Evolutionary conservation across 2,888 invertebrate genomes (phyloP).

Genomic region (Athripsodes cinereus): DNA sequence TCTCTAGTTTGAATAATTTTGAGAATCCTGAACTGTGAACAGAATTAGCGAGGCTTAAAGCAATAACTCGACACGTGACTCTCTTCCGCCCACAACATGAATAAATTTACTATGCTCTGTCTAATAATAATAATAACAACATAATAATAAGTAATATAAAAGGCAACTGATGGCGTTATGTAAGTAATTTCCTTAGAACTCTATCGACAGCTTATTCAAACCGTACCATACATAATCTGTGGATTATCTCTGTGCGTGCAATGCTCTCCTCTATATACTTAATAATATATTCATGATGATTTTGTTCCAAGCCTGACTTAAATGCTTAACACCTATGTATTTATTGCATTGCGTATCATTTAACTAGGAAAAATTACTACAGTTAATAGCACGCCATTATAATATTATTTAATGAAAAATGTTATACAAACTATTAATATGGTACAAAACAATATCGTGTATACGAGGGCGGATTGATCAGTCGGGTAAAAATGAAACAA

Average conservation of each 20-base stretch:
- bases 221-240: constrained; percentile 9
- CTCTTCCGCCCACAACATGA: constrained; percentile 18
- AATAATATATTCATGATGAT: not conserved
- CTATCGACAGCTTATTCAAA: constrained; percentile 18
- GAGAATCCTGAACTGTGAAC: not conserved
- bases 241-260: constrained; percentile 12
- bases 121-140: not conserved
- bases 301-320: not conserved
- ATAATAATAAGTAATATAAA: constrained; percentile 14
- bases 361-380: too few relatives aligned
- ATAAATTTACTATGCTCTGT: not conserved
- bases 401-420: too few relatives aligned
- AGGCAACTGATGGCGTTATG: constrained; percentile 22
- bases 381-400: too few relatives aligned
- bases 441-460: too few relatives aligned
- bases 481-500: too few relatives aligned
- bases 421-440: too few relatives aligned
- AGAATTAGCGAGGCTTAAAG: not conserved
- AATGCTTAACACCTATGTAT: not conserved
- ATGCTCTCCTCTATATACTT: not conserved
- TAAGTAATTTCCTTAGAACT: constrained; percentile 18
- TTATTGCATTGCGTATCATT: not conserved
- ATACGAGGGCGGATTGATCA: too few relatives aligned
- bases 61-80: constrained; percentile 13
- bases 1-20: too few relatives aligned